phyloP scores from a whole-genome alignment of 2,888 invertebrate genomes.

The Coleophora flavipennella region DNA sequence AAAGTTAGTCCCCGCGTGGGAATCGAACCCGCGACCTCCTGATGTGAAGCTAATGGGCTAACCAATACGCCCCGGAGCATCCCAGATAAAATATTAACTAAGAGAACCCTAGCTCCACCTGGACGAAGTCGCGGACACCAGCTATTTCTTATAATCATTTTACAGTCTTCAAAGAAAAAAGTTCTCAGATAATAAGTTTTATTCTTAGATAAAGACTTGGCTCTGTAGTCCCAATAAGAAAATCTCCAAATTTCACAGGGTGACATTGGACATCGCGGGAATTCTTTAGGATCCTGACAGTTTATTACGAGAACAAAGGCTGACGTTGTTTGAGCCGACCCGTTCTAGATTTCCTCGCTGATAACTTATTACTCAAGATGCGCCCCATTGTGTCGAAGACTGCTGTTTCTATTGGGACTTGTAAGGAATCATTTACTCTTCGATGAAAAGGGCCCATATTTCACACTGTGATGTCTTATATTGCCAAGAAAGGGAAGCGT shows the following conservation, averaged over 20 bases:
- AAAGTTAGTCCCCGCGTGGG: too few relatives aligned
- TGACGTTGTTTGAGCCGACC: conserved; percentile 50
- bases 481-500: too few relatives aligned
- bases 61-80: too few relatives aligned
- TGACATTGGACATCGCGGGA: conserved; percentile 48
- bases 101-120: too few relatives aligned
- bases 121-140: too few relatives aligned
- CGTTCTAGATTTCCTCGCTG: conserved; percentile 53
- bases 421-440: conserved; percentile 9
- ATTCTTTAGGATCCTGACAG: conserved; percentile 60
- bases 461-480: too few relatives aligned
- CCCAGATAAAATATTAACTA: too few relatives aligned
- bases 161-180: too few relatives aligned
- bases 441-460: too few relatives aligned
- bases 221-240: conserved; percentile 29
- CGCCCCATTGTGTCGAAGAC: conserved; percentile 46
- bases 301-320: conserved; percentile 63
- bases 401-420: conserved; percentile 40
- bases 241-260: conserved; percentile 44
- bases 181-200: neutral
- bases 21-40: too few relatives aligned
- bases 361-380: conserved; percentile 55
- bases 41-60: too few relatives aligned
- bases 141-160: too few relatives aligned
- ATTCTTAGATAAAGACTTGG: conserved; percentile 3